Evolutionary conservation across 2,113 vertebrate genomes (phyloP).

Genomic region (Cichladusa arquata): DNA sequence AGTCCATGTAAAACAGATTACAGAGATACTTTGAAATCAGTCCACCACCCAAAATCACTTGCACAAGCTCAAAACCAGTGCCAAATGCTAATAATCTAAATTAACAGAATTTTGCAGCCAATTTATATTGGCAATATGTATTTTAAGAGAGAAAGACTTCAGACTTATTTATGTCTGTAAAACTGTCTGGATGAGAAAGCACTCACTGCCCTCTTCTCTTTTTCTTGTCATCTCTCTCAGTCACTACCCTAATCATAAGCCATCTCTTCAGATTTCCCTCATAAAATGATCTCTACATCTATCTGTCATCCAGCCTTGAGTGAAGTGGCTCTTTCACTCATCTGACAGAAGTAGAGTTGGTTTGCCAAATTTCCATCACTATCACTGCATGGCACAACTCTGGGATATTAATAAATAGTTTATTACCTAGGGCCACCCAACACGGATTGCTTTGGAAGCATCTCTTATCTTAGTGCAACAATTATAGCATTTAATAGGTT

Average conservation of each 20-base stretch:
- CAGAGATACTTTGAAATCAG: background rate
- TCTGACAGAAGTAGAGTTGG: constrained; percentile 58
- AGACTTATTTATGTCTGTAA: background rate
- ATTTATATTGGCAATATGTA: background rate
- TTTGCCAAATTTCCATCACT: constrained; percentile 70
- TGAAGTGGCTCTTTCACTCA: constrained; percentile 65
- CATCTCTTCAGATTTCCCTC: constrained; percentile 47
- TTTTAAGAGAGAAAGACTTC: background rate
- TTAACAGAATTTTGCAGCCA: background rate
- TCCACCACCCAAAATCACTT: background rate
- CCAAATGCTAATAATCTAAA: constrained; percentile 10
- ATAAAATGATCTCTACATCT: constrained; percentile 38
- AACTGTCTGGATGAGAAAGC: background rate
- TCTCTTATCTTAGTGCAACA: constrained; percentile 60
- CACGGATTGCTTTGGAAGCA: constrained; percentile 31
- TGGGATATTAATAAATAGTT: constrained; percentile 66
- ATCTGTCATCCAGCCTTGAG: constrained; percentile 62
- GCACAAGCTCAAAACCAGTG: background rate
- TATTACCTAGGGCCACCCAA: constrained; percentile 53
- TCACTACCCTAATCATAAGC: constrained; percentile 17
- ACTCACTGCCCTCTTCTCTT: background rate
- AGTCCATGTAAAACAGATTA: background rate
- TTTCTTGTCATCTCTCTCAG: background rate
- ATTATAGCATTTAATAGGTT: constrained; percentile 70
- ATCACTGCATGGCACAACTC: constrained; percentile 52